Conservation (phyloP, 2,113 vertebrate genomes). For the Melanocharis versteri region DNA sequence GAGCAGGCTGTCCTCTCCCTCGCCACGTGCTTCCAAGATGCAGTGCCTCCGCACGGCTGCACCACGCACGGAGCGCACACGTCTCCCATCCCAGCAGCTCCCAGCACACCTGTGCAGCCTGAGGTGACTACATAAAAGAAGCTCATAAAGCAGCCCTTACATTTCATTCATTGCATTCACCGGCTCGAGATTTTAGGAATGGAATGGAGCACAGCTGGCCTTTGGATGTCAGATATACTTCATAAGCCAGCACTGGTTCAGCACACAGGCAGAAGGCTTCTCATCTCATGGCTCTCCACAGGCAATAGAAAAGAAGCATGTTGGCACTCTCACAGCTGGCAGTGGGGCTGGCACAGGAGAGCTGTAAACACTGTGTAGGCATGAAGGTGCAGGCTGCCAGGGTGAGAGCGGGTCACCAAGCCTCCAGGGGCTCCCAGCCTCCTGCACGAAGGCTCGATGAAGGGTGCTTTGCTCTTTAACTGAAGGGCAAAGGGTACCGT, state of each 20-base stretch:
- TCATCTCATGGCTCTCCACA: conserved; percentile 10
- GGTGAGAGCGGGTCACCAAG: conserved; percentile 35
- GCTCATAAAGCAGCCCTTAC: neutral
- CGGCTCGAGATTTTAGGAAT: neutral
- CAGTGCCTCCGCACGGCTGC: neutral
- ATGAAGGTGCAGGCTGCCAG: conserved; percentile 31
- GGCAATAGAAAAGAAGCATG: conserved; percentile 23
- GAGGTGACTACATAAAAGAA: conserved; percentile 61
- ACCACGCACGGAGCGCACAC: neutral
- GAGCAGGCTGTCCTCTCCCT: neutral
- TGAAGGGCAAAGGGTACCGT: neutral
- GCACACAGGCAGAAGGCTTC: conserved; percentile 38
- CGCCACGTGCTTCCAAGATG: fast-evolving
- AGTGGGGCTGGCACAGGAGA: conserved; percentile 9
- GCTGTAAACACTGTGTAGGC: conserved; percentile 55
- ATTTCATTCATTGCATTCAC: conserved; percentile 52
- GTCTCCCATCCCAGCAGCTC: conserved; percentile 32
- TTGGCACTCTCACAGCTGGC: conserved; percentile 54
- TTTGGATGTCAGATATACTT: conserved; percentile 30
- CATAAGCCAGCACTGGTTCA: conserved; percentile 15
- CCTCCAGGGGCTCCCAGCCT: conserved; percentile 7
- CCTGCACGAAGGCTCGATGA: neutral
- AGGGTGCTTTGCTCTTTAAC: neutral
- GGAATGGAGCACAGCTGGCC: conserved; percentile 53
- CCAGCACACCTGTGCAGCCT: conserved; percentile 56